A percentile compares a stretch with the other conserved stretches of the same genome.
phyloP scores from a whole-genome alignment of 2,113 vertebrate species.

The Limnothrissa miodon region DNA sequence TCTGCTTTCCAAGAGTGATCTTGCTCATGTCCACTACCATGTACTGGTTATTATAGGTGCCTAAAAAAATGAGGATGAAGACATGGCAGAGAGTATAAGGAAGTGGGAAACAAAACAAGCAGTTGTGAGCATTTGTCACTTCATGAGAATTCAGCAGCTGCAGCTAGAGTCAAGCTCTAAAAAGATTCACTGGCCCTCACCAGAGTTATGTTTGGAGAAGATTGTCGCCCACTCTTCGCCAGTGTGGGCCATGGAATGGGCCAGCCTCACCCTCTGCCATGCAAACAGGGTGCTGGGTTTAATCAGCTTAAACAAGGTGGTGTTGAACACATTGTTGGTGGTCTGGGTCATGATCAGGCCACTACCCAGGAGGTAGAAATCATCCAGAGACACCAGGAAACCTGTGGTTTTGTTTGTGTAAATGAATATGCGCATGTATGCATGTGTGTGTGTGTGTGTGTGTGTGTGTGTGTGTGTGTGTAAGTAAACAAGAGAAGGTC shows the following conservation, averaged over 20 bases:
- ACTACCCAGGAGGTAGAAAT: constrained; percentile 88
- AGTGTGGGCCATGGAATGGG: constrained; percentile 78
- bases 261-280: constrained; percentile 89
- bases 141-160: background rate
- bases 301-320: constrained; percentile 70
- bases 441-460: background rate
- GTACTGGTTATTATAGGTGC: constrained; percentile 93
- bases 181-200: constrained; percentile 62
- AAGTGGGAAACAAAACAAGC: background rate
- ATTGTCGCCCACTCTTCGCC: constrained; percentile 81
- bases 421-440: background rate
- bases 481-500: background rate
- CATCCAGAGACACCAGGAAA: constrained; percentile 86
- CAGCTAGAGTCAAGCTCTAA: no score
- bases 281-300: constrained; percentile 79
- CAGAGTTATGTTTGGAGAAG: constrained; percentile 84
- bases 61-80: constrained; percentile 53
- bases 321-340: constrained; percentile 83
- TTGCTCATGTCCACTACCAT: constrained; percentile 88
- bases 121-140: background rate
- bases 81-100: background rate
- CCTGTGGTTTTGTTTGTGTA: constrained; percentile 75
- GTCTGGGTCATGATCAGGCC: constrained; percentile 88
- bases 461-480: background rate
- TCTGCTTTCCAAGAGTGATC: constrained; percentile 69